These are phyloP conservation scores for Epizoanthus fatuus DNA, from an alignment of 92 coral and sea anemone genomes.

Conservation along the genomic window DNA sequence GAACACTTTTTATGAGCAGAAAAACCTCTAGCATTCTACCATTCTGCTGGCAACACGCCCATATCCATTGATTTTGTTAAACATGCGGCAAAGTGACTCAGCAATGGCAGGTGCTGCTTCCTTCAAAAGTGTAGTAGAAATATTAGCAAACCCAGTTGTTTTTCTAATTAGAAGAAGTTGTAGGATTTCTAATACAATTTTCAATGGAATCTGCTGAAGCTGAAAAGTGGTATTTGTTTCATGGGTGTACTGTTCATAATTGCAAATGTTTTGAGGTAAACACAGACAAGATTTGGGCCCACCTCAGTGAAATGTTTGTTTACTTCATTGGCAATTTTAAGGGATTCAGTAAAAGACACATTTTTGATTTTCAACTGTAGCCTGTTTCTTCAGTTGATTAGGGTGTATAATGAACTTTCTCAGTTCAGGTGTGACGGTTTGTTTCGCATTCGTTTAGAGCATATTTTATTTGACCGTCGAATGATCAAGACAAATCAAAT, in stretches of 20 bases:
- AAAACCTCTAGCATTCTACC: neutral
- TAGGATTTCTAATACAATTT: neutral
- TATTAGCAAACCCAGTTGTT: neutral
- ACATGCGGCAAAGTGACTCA: neutral
- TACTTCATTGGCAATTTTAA: neutral
- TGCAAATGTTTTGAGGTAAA: neutral
- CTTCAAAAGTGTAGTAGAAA: neutral
- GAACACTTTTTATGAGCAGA: neutral
- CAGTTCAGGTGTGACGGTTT: neutral
- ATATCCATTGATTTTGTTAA: too few relatives aligned
- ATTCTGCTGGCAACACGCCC: neutral
- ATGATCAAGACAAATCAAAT: too few relatives aligned
- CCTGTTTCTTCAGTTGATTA: neutral
- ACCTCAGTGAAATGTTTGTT: neutral
- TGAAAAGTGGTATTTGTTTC: neutral
- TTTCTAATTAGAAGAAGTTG: neutral
- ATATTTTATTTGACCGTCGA: too few relatives aligned
- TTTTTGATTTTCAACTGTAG: conserved; percentile 5
- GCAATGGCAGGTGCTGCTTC: neutral
- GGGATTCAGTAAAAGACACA: neutral
- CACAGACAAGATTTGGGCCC: neutral
- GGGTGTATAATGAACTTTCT: neutral
- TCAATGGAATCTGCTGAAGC: neutral
- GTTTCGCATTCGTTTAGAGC: conserved; percentile 3
- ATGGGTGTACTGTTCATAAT: neutral